phyloP scores from a whole-genome alignment of 2,113 vertebrate species.

The Aphelocoma coerulescens region DNA sequence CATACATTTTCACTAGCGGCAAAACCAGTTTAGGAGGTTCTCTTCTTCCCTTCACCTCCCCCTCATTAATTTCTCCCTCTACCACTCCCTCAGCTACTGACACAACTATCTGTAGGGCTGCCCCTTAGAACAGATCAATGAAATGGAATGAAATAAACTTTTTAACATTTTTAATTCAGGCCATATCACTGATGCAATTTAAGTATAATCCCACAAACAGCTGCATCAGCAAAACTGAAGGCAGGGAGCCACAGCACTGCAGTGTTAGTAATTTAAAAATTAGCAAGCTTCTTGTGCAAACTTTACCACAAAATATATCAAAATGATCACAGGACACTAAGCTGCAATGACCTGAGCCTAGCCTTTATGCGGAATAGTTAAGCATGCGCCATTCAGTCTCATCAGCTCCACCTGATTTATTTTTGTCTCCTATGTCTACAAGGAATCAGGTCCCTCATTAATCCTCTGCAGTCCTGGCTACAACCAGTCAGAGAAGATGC shows the following conservation, averaged over 20 bases:
- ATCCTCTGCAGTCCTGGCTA: not conserved
- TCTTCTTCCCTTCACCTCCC: not conserved
- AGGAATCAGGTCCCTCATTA: not conserved
- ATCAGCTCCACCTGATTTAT: not conserved
- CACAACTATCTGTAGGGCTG: not conserved
- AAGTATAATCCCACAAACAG: not conserved
- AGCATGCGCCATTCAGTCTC: not conserved
- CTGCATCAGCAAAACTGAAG: not conserved
- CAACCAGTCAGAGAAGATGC: not conserved
- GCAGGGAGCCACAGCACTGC: not conserved
- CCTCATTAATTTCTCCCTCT: not conserved
- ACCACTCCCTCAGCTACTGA: not conserved
- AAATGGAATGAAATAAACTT: not conserved
- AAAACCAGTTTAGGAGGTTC: constrained; percentile 50
- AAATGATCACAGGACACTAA: not conserved
- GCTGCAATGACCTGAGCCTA: not conserved
- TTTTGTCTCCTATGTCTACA: not conserved
- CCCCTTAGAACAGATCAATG: not conserved
- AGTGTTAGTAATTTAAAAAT: not conserved
- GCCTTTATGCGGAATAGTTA: not conserved
- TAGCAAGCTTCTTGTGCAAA: not conserved
- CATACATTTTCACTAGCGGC: not conserved
- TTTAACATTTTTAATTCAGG: not conserved
- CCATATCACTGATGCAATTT: not conserved
- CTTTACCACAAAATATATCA: not conserved